Conservation (phyloP, 2,888 invertebrate genomes). For the Philaethria dido region DNA sequence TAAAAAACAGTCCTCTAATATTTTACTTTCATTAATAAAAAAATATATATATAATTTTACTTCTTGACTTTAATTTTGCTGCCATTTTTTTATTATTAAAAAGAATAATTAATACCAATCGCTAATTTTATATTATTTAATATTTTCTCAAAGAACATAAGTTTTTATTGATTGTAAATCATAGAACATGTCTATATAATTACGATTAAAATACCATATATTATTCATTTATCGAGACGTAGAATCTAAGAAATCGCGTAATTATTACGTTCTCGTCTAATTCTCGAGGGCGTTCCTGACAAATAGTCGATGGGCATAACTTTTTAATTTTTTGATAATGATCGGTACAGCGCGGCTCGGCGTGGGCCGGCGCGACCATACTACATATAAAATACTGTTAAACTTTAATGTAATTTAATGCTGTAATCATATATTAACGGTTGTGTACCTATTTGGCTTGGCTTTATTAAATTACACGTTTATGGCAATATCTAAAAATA, state of each 20-base stretch:
- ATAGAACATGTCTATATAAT: constrained; percentile 7
- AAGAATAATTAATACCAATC: no score
- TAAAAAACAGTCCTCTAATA: no score
- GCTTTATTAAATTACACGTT: not conserved
- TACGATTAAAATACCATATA: constrained; percentile 28
- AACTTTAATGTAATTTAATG: constrained; percentile 30
- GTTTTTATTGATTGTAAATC: constrained; percentile 21
- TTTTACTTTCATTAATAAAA: no score
- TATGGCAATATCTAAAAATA: not conserved
- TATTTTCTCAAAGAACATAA: not conserved
- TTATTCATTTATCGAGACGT: constrained; percentile 34
- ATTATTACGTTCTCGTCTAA: constrained; percentile 53
- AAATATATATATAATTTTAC: no score
- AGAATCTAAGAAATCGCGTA: constrained; percentile 42
- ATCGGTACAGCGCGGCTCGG: constrained; percentile 55
- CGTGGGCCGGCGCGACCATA: constrained; percentile 39
- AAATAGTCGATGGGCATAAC: constrained; percentile 66
- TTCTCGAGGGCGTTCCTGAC: constrained; percentile 64
- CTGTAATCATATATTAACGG: constrained; percentile 3
- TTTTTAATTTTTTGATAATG: constrained; percentile 72
- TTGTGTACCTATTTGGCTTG: not conserved
- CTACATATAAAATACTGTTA: constrained; percentile 31
- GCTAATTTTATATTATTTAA: not conserved
- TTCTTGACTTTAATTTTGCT: no score
- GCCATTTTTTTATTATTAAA: no score